These are phyloP conservation scores for Plagiodera versicolora DNA, from an alignment of 2,888 invertebrate genomes.

Conservation along the genomic window DNA sequence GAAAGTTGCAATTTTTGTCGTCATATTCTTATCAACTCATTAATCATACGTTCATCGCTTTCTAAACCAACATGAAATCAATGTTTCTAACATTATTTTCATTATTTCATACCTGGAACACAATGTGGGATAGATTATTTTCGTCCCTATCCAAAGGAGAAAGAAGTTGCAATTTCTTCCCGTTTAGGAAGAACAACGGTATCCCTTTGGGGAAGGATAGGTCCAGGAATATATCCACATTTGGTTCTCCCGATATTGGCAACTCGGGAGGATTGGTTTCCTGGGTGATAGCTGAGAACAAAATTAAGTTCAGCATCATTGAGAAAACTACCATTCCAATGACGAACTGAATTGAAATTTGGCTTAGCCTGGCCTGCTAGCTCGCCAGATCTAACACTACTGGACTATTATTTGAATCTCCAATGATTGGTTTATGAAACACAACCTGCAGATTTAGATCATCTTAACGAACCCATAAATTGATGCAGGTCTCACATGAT, in stretches of 20 bases:
- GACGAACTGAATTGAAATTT: too few species aligned
- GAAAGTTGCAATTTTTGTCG: background rate
- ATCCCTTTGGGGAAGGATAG: slow-evolving; percentile 79
- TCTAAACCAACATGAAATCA: background rate
- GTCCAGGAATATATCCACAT: slow-evolving; percentile 74
- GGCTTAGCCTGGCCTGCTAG: too few species aligned
- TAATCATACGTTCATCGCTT: background rate
- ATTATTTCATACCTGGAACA: slow-evolving; percentile 78
- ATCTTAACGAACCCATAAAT: too few species aligned
- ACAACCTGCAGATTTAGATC: too few species aligned
- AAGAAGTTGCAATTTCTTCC: slow-evolving; percentile 77
- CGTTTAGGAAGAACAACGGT: slow-evolving; percentile 77
- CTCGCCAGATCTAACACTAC: too few species aligned
- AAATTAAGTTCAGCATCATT: too few species aligned
- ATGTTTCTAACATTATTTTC: background rate
- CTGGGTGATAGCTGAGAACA: slow-evolving; percentile 65
- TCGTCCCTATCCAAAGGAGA: slow-evolving; percentile 84
- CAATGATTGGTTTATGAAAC: too few species aligned
- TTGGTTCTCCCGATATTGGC: slow-evolving; percentile 82
- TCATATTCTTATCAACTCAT: background rate
- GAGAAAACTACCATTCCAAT: too few species aligned
- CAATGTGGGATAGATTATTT: slow-evolving; percentile 83
- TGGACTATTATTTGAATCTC: too few species aligned
- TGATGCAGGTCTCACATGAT: too few species aligned
- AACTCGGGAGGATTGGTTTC: slow-evolving; percentile 77